phyloP scores from a whole-genome alignment of 2,888 invertebrate species.

The Silvanus unidentatus region DNA sequence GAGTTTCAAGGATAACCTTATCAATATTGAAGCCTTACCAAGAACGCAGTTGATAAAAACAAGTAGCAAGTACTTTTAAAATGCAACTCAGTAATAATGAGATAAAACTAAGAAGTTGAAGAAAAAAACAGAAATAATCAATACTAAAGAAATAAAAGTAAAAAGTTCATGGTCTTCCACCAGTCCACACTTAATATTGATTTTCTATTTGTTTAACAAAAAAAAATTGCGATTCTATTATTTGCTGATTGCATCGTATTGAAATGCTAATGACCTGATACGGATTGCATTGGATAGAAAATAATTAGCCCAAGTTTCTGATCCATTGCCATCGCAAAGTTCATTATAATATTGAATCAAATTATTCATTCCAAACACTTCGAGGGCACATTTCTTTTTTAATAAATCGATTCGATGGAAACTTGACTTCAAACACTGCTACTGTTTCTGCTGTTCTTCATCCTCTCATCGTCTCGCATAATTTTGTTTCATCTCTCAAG shows the following conservation, averaged over 20 bases:
- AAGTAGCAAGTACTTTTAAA: too few relatives aligned
- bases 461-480: too few relatives aligned
- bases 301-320: conserved; percentile 11
- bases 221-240: neutral
- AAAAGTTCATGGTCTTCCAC: conserved; percentile 3
- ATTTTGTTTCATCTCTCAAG: too few relatives aligned
- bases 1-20: too few relatives aligned
- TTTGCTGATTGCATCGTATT: conserved; percentile 13
- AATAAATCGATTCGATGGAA: neutral
- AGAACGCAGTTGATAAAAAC: too few relatives aligned
- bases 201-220: neutral
- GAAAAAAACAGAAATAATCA: neutral
- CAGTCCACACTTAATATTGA: neutral
- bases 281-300: conserved; percentile 13
- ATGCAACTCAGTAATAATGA: too few relatives aligned
- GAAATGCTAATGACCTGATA: conserved; percentile 17
- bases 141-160: neutral
- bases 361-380: conserved; percentile 4
- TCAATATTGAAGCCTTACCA: too few relatives aligned
- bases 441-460: too few relatives aligned
- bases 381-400: neutral
- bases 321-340: conserved; percentile 2
- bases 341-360: conserved; percentile 12
- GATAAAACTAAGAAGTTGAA: too few relatives aligned
- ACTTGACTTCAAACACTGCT: neutral